Evolutionary conservation across 2,797 vertebrate genomes (phyloP), one percentile per base, ranked within the genome.

Genomic region (Hippocampus kuda): DNA sequence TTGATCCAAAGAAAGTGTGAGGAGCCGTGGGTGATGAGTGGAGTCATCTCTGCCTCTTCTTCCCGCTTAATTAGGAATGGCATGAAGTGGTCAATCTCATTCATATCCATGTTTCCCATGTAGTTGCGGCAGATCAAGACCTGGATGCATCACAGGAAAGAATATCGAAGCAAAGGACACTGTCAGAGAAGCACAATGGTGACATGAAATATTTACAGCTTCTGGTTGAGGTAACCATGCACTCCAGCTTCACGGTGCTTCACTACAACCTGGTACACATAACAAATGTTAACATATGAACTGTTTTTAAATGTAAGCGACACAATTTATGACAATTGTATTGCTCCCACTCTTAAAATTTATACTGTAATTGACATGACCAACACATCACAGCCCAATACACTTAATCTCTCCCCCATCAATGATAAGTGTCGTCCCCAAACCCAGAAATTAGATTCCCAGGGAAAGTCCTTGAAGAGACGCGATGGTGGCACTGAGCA

Each of bases 41-140:
- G 92, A 0, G 89, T 87, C 71, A 88, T 80, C 72, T 91, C 90
- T 0, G 82, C 88, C 0, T 93, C 92, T 48, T 93, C 92, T 69
- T 93, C 92, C 61, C 84, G 86, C 85, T 90, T 90, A 87, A 89
- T 83, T 81, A 93, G 84, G 62, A 92, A 89, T 49, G 92, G 89
- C 89, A 93, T 90, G 72, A 93, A 92, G 85, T 91, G 87, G 82
- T 93, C 91, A 2, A 93, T 92, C 83, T 91, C 87, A 65, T 85
- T 89, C 88, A 91, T 89, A 79, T 92, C 89, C 80, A 92, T 83
- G 75, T 87, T 87, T 13, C 92, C 92, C 91, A 88, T 93, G 86
- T 93, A 93, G 83, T 93, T 93, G 48, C 91, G 88, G 68, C 90
- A 90, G 80, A 93, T 89, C 54, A 93, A 85, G 69, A 93, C 91